Base-by-base conservation (phyloP, 1,140 invertebrate genomes). In the Ips nitidus region DNA sequence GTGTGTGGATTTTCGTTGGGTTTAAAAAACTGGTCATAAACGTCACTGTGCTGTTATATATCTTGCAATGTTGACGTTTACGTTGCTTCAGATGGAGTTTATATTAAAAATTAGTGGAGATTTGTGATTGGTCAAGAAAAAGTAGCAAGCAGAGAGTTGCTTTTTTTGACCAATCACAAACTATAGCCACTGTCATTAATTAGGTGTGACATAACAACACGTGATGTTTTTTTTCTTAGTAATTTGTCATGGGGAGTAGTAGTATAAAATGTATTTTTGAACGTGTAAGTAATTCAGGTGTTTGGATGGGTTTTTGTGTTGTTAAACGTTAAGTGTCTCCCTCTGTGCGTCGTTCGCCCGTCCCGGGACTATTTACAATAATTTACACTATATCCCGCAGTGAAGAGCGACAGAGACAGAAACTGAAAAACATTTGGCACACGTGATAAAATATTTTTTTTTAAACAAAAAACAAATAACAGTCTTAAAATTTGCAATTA, bases 241-340 rank as follows among this genome's bases (percentile, higher is more conserved):
- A 22, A 22, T 22, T 22, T 22, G 22, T 22, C 22, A 22, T 22
- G 22, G 22, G 22, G 22, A 22, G 22, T 22, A 22, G 22, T 22
- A 22, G 22, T 22, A 22, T 22, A 22, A 22, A 22, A 57, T 80
- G 77, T 80, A 76, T 80, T 80, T 79, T 80, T 80, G 79, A 79
- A 80, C 78, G 79, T 79, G 79, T 80, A 80, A 80, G 79, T 75
- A 75, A 75, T 50, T 56, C 37, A 41, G 74, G 69, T 77, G 63
- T 60, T 50, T 74, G 59, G 59, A 42, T 59, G 22, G 41, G 57
- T 68, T 52, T 68, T 37, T 22, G 22, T 50, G 43, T 47, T 56
- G 40, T 6, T 22, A 7, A 55, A 7, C 52, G 52, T 55, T 55
- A 55, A 36, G 52, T 77, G 74, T 77, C 75, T 77, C 75, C 69